Percentiles rank a stretch among this genome's conserved stretches.
These are phyloP conservation scores for Exephanes ischioxanthus DNA, from an alignment of 2,888 invertebrate genomes.

Conservation along the genomic window DNA sequence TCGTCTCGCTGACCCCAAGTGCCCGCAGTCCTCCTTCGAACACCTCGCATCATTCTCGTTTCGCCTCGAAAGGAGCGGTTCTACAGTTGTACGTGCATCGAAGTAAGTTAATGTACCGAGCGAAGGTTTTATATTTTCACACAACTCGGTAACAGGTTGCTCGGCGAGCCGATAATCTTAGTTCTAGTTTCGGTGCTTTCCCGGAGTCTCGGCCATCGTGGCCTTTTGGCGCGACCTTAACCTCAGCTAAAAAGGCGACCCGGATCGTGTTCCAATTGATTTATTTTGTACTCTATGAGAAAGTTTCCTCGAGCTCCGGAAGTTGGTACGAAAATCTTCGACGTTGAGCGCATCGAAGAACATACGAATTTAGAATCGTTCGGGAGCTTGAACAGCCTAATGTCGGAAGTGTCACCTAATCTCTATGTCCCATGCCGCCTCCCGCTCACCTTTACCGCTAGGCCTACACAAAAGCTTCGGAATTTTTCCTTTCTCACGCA, in stretches of 20 bases:
- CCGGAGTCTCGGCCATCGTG: slow-evolving; percentile 78
- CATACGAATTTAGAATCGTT: background rate
- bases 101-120: slow-evolving; percentile 76
- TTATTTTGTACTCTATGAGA: background rate
- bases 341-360: background rate
- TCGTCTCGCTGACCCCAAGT: slow-evolving; percentile 79
- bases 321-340: background rate
- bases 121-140: slow-evolving; percentile 43
- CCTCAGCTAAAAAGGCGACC: slow-evolving; percentile 72
- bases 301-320: slow-evolving; percentile 9
- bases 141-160: background rate
- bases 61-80: slow-evolving; percentile 80
- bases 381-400: slow-evolving; percentile 33
- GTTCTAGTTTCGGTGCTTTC: background rate
- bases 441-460: slow-evolving; percentile 40
- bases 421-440: slow-evolving; percentile 37
- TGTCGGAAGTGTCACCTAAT: slow-evolving; percentile 69
- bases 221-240: slow-evolving; percentile 77
- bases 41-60: slow-evolving; percentile 73
- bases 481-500: background rate
- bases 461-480: background rate
- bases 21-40: slow-evolving; percentile 78
- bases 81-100: slow-evolving; percentile 80
- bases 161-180: background rate
- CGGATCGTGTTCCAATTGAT: slow-evolving; percentile 52